Conservation (phyloP, 2,797 vertebrate species). For the Tachyglossus aculeatus region DNA sequence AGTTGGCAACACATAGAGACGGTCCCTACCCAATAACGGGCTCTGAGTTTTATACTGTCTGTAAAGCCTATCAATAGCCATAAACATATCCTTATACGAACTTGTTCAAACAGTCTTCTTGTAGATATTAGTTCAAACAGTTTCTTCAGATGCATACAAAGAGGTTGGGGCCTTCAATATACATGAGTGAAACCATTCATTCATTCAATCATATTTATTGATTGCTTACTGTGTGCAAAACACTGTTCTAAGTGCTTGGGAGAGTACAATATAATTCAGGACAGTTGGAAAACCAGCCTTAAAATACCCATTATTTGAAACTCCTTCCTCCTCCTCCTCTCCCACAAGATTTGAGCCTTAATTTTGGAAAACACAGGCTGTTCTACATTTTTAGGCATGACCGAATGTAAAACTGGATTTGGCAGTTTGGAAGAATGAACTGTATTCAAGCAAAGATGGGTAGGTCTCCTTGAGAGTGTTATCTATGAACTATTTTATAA, state of each 20-base stretch:
- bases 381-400: conserved; percentile 1
- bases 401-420: neutral
- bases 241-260: too few relatives aligned
- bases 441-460: conserved; percentile 3
- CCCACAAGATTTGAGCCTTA: neutral
- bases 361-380: conserved; percentile 1
- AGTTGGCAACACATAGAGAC: too few relatives aligned
- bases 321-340: too few relatives aligned
- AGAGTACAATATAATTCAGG: too few relatives aligned
- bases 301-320: neutral
- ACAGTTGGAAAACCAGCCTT: neutral
- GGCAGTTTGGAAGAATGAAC: neutral
- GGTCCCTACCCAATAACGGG: too few relatives aligned
- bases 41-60: too few relatives aligned
- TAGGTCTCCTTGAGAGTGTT: neutral
- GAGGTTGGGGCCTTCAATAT: conserved; percentile 18
- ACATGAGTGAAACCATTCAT: conserved; percentile 25
- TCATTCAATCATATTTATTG: too few relatives aligned
- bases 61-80: too few relatives aligned
- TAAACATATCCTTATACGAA: conserved; percentile 38
- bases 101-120: conserved; percentile 43
- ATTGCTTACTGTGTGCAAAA: too few relatives aligned
- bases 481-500: neutral
- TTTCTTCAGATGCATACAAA: conserved; percentile 13
- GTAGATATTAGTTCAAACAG: too few relatives aligned